Conservation (phyloP, 2,888 invertebrate genomes). For the Agrilus biguttatus region DNA sequence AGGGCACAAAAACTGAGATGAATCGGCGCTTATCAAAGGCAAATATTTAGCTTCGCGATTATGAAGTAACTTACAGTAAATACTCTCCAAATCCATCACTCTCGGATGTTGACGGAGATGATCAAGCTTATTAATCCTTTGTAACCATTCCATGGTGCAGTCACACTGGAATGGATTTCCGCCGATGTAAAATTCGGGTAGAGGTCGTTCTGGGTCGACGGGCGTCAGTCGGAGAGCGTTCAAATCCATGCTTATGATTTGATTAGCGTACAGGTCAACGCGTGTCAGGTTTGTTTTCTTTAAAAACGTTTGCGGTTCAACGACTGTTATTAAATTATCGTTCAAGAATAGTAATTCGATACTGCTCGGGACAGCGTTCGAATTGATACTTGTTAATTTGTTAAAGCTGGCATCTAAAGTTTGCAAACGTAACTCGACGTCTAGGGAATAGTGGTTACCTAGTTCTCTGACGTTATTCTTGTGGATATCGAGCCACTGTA, state of each 20-base stretch:
- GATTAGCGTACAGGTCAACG: slow-evolving; percentile 86
- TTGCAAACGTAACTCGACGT: slow-evolving; percentile 59
- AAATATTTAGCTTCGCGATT: slow-evolving; percentile 72
- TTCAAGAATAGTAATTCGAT: slow-evolving; percentile 77
- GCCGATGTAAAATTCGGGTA: slow-evolving; percentile 85
- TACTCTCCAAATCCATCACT: slow-evolving; percentile 79
- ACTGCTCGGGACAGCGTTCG: slow-evolving; percentile 67
- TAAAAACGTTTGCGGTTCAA: slow-evolving; percentile 80
- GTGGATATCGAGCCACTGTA: slow-evolving; percentile 83
- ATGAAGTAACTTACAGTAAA: slow-evolving; percentile 77
- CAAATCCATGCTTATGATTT: slow-evolving; percentile 78
- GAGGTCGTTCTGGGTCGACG: slow-evolving; percentile 55
- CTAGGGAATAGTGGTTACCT: slow-evolving; percentile 57
- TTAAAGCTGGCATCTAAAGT: slow-evolving; percentile 87
- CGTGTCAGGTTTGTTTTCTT: slow-evolving; percentile 78
- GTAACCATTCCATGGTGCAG: slow-evolving; percentile 92
- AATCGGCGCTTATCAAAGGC: slow-evolving; percentile 74
- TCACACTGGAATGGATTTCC: slow-evolving; percentile 91
- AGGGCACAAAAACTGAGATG: slow-evolving; percentile 81
- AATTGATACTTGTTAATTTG: slow-evolving; percentile 61
- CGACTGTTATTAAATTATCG: slow-evolving; percentile 72
- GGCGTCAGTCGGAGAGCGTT: slow-evolving; percentile 73
- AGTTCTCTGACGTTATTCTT: slow-evolving; percentile 71
- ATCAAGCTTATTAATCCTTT: slow-evolving; percentile 73
- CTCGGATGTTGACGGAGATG: slow-evolving; percentile 76